Evolutionary conservation across 2,797 vertebrate species (phyloP).

Genomic region (Anabacerthia variegaticeps): DNA sequence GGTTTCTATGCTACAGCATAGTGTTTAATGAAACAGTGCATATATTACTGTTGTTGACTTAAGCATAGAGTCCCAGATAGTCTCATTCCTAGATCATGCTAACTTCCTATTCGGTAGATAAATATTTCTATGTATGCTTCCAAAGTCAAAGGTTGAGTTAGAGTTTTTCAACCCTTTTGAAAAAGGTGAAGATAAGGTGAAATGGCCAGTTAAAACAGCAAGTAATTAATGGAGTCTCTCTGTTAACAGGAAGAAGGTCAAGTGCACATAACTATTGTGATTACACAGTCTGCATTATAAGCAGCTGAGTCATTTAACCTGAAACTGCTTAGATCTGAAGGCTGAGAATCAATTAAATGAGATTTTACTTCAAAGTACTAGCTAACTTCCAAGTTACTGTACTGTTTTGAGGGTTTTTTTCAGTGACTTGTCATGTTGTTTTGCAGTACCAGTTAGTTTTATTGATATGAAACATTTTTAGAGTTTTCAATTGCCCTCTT

Average conservation of each 20-base stretch:
- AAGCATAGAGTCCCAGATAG: neutral
- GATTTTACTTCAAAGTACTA: slow-evolving; percentile 50
- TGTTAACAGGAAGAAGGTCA: slow-evolving; percentile 78
- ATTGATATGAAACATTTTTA: neutral
- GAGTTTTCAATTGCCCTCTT: neutral
- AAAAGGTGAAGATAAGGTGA: slow-evolving; percentile 67
- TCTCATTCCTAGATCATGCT: neutral
- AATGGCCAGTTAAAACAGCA: slow-evolving; percentile 68
- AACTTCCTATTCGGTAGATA: slow-evolving; percentile 20
- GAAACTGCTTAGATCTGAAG: slow-evolving; percentile 38
- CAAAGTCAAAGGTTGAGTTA: slow-evolving; percentile 63
- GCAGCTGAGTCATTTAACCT: slow-evolving; percentile 53
- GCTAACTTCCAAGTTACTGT: neutral
- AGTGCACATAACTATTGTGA: slow-evolving; percentile 55
- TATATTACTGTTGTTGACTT: slow-evolving; percentile 5
- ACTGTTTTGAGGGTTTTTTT: neutral
- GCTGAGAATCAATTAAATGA: slow-evolving; percentile 59
- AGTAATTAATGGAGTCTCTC: slow-evolving; percentile 78
- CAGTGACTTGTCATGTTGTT: neutral
- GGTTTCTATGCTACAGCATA: neutral
- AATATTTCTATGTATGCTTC: slow-evolving; percentile 31
- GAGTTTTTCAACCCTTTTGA: slow-evolving; percentile 59
- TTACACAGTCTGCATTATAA: slow-evolving; percentile 69
- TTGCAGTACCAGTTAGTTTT: slow-evolving; percentile 5
- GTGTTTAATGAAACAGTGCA: neutral